A percentile compares a stretch with the other conserved stretches of the same genome.
Evolutionary conservation across 2,113 vertebrate genomes (phyloP).

Genomic region (Oncorhynchus tshawytscha): DNA sequence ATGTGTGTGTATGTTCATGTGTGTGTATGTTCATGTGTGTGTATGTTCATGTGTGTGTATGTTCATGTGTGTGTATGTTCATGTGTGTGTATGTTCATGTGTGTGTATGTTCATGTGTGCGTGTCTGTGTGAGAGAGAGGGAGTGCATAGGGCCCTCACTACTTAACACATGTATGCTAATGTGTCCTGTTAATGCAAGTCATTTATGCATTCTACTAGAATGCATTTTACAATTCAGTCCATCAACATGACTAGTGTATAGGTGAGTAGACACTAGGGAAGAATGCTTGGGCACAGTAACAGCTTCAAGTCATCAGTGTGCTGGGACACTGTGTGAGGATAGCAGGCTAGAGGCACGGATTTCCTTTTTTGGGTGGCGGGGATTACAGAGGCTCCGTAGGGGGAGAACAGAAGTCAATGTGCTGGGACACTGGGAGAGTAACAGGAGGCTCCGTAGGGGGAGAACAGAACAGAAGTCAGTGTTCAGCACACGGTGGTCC

Average conservation of each 20-base stretch:
- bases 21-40: background rate
- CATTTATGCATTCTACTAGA: background rate
- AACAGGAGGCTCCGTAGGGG: conserved; percentile 26
- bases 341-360: conserved; percentile 28
- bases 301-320: background rate
- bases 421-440: no score
- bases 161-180: background rate
- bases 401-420: conserved; percentile 33
- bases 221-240: no score
- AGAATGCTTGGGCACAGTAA: background rate
- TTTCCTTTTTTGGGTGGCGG: conserved; percentile 53
- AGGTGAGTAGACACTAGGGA: background rate
- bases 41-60: no score
- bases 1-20: background rate
- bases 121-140: no score
- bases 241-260: background rate
- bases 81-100: background rate
- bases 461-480: conserved; percentile 25
- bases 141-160: no score
- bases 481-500: background rate
- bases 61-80: background rate
- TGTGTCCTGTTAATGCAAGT: background rate
- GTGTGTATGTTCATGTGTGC: background rate
- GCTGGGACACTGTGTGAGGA: conserved; percentile 34
- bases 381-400: conserved; percentile 53